phyloP scores from a whole-genome alignment of 2,888 invertebrate species.

The Philhelius pedissequus region DNA sequence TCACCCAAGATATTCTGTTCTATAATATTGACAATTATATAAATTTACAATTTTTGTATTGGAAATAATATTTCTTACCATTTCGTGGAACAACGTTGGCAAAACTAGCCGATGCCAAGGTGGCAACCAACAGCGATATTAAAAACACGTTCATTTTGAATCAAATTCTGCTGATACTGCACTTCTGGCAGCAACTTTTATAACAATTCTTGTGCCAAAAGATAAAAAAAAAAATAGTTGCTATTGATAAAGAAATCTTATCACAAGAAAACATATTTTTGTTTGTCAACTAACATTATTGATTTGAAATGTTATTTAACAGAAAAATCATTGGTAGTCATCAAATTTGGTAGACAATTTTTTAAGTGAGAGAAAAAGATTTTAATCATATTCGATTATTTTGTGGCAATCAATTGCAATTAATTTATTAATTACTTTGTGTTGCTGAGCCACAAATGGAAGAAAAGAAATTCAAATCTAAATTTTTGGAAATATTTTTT shows the following conservation, averaged over 20 bases:
- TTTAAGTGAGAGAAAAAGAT: background rate
- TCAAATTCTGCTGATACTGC: background rate
- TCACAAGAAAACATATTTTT: conserved; percentile 26
- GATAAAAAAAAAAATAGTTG: conserved; percentile 1
- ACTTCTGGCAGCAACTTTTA: conserved; percentile 35
- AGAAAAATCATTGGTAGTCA: background rate
- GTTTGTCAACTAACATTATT: conserved; percentile 27
- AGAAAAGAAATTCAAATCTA: no score
- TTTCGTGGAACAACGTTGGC: conserved; percentile 58
- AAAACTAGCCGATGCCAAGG: conserved; percentile 44
- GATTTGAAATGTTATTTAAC: conserved; percentile 20
- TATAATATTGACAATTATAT: background rate
- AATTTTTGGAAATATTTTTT: no score
- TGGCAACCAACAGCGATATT: conserved; percentile 29
- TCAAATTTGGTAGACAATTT: background rate
- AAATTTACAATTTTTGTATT: background rate
- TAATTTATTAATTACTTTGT: background rate
- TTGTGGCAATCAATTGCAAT: background rate
- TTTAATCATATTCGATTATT: background rate
- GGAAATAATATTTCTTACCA: background rate
- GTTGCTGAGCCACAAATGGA: background rate
- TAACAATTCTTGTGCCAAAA: background rate
- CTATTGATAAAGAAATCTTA: conserved; percentile 1
- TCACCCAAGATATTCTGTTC: background rate
- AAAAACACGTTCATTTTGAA: conserved; percentile 41